Conservation (phyloP, 2,113 vertebrate species). For the Hemiprocne comata region DNA sequence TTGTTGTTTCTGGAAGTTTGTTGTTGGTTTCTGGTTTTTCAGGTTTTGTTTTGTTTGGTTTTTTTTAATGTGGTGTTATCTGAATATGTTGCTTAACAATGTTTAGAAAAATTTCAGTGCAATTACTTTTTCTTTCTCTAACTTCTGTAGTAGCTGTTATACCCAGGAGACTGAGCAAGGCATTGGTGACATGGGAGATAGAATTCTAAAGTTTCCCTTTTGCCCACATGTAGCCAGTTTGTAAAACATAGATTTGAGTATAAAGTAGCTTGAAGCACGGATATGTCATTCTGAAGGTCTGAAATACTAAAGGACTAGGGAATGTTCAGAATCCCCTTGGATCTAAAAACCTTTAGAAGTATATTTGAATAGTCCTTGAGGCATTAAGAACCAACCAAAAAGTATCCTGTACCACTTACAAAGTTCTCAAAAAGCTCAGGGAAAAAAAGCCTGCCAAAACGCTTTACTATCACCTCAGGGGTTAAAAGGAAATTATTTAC, state of each 20-base stretch:
- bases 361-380: constrained; percentile 36
- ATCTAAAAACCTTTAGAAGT: constrained; percentile 42
- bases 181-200: constrained; percentile 30
- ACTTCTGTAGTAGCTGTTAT: constrained; percentile 16
- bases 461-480: constrained; percentile 25
- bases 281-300: constrained; percentile 36
- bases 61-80: background rate
- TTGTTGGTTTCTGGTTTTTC: too few species aligned
- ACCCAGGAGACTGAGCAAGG: constrained; percentile 12
- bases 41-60: background rate
- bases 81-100: background rate
- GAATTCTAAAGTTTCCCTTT: constrained; percentile 38
- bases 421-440: constrained; percentile 13
- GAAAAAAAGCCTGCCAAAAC: constrained; percentile 38
- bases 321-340: background rate
- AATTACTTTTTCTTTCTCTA: background rate
- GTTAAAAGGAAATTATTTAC: constrained; percentile 58
- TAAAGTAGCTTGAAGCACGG: background rate
- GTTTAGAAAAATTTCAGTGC: constrained; percentile 19
- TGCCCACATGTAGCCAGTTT: background rate
- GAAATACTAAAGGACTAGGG: constrained; percentile 2
- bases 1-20: background rate
- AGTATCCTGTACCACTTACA: background rate
- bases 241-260: constrained; percentile 44
- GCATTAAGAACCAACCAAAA: constrained; percentile 44